A percentile compares a stretch with the other conserved stretches of the same genome.
phyloP scores from a whole-genome alignment of 1,140 invertebrate species.

The Bacillus rossius region DNA sequence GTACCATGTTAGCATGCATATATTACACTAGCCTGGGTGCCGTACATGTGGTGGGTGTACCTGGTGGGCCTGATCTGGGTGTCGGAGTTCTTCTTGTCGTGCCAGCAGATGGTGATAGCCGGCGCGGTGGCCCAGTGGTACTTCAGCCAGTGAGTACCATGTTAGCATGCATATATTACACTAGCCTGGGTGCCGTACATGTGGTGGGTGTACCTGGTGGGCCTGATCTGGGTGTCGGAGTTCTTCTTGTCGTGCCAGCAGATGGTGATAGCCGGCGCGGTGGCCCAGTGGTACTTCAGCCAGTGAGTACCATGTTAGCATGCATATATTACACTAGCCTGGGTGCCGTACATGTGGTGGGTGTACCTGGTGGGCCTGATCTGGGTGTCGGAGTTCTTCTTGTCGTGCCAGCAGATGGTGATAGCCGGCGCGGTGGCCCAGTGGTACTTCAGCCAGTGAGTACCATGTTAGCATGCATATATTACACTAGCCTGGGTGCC shows the following conservation, averaged over 20 bases:
- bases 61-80: conserved; percentile 84
- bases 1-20: conserved; percentile 16
- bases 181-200: conserved; percentile 72
- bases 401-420: conserved; percentile 87
- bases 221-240: conserved; percentile 83
- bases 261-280: conserved; percentile 84
- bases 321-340: conserved; percentile 42
- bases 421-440: conserved; percentile 80
- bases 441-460: conserved; percentile 80
- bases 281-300: conserved; percentile 83
- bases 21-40: conserved; percentile 56
- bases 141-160: conserved; percentile 59
- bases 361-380: conserved; percentile 82
- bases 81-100: conserved; percentile 85
- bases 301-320: conserved; percentile 46
- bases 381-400: conserved; percentile 87
- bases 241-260: conserved; percentile 89
- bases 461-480: conserved; percentile 16
- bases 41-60: conserved; percentile 90
- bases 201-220: conserved; percentile 90
- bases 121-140: conserved; percentile 87
- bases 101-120: conserved; percentile 86
- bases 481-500: conserved; percentile 59
- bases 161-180: conserved; percentile 1
- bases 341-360: conserved; percentile 88